phyloP scores from a whole-genome alignment of 1,140 invertebrate species.

The Ceratosolen solmsi region DNA sequence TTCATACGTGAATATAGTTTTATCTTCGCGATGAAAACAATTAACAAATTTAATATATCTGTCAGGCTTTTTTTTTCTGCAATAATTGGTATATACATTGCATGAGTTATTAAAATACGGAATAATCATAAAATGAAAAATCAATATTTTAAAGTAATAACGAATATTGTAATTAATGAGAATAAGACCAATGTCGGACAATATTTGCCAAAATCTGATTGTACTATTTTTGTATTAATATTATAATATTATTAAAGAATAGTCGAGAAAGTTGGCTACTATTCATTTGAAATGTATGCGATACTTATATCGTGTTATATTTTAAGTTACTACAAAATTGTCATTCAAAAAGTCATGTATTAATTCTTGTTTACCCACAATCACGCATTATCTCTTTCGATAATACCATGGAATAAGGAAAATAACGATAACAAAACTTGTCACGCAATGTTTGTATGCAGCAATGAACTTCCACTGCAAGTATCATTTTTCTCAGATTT shows the following conservation, averaged over 20 bases:
- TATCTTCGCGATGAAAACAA: not conserved
- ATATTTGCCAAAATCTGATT: not conserved
- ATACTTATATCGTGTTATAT: not conserved
- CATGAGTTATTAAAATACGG: not conserved
- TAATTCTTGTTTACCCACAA: conserved; percentile 35
- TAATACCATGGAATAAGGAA: conserved; percentile 27
- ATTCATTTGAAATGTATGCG: not conserved
- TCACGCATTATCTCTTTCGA: conserved; percentile 29
- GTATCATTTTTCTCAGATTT: conserved; percentile 5
- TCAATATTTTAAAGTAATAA: not conserved
- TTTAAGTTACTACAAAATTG: not conserved
- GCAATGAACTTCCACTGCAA: not conserved
- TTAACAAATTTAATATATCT: too few relatives aligned
- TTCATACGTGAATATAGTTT: not conserved
- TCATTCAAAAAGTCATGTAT: not conserved
- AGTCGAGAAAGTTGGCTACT: not conserved
- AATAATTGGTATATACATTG: not conserved
- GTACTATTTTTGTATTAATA: not conserved
- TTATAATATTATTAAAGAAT: not conserved
- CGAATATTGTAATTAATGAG: not conserved
- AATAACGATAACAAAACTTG: conserved; percentile 19
- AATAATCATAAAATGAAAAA: not conserved
- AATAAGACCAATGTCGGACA: not conserved
- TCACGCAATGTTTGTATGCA: not conserved
- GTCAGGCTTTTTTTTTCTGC: not conserved